Evolutionary conservation across 1,140 invertebrate species (phyloP), one percentile per base, ranked within the genome.

Genomic region (Papilio dardanus): DNA sequence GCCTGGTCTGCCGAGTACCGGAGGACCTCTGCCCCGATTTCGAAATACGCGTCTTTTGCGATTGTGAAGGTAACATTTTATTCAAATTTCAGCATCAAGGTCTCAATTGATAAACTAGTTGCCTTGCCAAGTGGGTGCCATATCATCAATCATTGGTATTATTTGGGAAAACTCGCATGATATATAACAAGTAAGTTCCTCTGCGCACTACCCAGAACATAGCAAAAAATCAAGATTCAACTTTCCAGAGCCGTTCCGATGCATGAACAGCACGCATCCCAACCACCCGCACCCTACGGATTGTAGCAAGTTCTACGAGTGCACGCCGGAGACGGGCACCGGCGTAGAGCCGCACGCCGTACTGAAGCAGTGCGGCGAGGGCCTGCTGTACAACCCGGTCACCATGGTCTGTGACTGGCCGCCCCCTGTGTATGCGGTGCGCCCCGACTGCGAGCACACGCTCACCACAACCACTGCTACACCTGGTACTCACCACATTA

Each of bases 11-110:
- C 84, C 84, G 93, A 24, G 89, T 93, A 77, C 71, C 40, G 0
- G 81, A 77, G 4, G 79, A 80, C 62, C 76, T 83, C 2, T 96
- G 96, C 79, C 85, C 91, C 3, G 96, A 97, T 88, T 97, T 96
- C 87, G 96, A 97, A 89, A 96, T 97, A 28, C 92, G 96, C 28
- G 95, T 97, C 42, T 89, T 94, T 33, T 97, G 97, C 84, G 88
- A 95, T 68, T 96, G 96, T 81, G 92, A 93, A 89, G 87, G 86
- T 86, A 21, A 67, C 65, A 67, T 33, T 21, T 73, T 16, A 19
- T 35, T 2, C 19, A 16, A 71, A 3, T 0, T 62, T 16, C 50
- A 16, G 14, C 54, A 62, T 62, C 50, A 12, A 0, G 6, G 24
- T 21, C 6, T 24, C 21, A 1, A 46, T n/a, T 46, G 42, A 16